Percentiles rank a stretch among this genome's conserved stretches.
Conservation (phyloP, 1,140 invertebrate genomes). For the Bombus superbus region DNA sequence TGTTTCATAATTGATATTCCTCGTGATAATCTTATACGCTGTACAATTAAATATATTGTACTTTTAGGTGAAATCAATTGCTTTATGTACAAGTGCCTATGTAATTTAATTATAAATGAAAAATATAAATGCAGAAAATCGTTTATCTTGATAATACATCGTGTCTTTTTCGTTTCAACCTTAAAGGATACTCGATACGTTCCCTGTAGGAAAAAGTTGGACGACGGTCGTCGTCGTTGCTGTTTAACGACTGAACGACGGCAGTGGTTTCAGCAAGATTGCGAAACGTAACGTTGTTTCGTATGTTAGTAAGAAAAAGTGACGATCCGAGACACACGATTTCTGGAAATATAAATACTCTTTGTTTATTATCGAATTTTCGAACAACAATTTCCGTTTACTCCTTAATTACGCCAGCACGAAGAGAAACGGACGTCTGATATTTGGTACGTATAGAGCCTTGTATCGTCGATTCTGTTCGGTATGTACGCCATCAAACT, state of each 20-base stretch:
- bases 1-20: not conserved
- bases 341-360: constrained; percentile 47
- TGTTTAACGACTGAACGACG: not conserved
- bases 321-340: not conserved
- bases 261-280: not conserved
- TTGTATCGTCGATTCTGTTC: not conserved
- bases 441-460: not conserved
- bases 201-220: not conserved
- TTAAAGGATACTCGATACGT: not conserved
- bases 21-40: constrained; percentile 33
- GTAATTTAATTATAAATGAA: constrained; percentile 57
- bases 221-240: not conserved
- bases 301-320: not conserved
- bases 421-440: constrained; percentile 19
- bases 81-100: constrained; percentile 70
- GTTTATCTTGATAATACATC: constrained; percentile 47
- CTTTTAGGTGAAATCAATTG: constrained; percentile 50
- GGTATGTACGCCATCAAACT: not conserved
- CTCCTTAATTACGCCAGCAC: not conserved
- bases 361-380: constrained; percentile 31
- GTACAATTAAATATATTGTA: constrained; percentile 51
- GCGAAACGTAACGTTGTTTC: not conserved
- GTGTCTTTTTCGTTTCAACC: constrained; percentile 5
- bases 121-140: constrained; percentile 61
- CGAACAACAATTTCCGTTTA: constrained; percentile 27